A percentile compares a stretch with the other conserved stretches of the same genome.
Evolutionary conservation across 2,113 vertebrate genomes (phyloP).

Genomic region (Gopherus flavomarginatus): DNA sequence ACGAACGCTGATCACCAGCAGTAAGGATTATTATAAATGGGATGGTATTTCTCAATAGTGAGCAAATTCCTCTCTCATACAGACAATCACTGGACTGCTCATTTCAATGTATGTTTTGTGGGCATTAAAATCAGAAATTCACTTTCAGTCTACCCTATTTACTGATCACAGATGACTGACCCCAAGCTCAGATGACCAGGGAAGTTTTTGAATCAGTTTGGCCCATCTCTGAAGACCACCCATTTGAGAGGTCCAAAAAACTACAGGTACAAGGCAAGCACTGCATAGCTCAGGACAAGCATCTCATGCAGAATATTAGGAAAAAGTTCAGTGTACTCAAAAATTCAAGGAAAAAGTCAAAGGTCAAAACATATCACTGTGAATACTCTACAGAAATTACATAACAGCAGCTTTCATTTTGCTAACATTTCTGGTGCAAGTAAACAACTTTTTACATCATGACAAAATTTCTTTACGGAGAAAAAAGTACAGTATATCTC

Average conservation of each 20-base stretch:
- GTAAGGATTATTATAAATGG: constrained; percentile 13
- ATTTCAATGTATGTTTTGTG: neutral
- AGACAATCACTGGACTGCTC: neutral
- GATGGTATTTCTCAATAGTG: neutral
- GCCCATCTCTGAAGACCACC: constrained; percentile 54
- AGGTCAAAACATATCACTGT: constrained; percentile 68
- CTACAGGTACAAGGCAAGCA: constrained; percentile 57
- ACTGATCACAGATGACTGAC: neutral
- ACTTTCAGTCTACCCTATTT: neutral
- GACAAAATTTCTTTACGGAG: constrained; percentile 46
- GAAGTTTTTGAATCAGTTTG: constrained; percentile 41
- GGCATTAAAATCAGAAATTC: neutral
- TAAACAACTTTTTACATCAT: constrained; percentile 44
- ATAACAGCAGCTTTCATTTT: constrained; percentile 47
- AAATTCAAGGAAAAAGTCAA: constrained; percentile 69
- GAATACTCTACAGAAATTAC: constrained; percentile 46
- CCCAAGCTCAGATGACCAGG: constrained; percentile 34
- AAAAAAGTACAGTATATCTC: constrained; percentile 37
- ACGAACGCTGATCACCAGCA: neutral
- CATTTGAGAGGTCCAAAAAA: constrained; percentile 18
- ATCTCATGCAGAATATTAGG: constrained; percentile 76
- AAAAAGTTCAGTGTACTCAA: constrained; percentile 62
- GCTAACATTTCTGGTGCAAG: constrained; percentile 34
- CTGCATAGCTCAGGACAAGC: constrained; percentile 58
- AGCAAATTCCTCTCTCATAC: neutral